These are phyloP conservation scores for Cnemophilus loriae DNA, from an alignment of 2,113 vertebrate genomes.

Conservation along the genomic window DNA sequence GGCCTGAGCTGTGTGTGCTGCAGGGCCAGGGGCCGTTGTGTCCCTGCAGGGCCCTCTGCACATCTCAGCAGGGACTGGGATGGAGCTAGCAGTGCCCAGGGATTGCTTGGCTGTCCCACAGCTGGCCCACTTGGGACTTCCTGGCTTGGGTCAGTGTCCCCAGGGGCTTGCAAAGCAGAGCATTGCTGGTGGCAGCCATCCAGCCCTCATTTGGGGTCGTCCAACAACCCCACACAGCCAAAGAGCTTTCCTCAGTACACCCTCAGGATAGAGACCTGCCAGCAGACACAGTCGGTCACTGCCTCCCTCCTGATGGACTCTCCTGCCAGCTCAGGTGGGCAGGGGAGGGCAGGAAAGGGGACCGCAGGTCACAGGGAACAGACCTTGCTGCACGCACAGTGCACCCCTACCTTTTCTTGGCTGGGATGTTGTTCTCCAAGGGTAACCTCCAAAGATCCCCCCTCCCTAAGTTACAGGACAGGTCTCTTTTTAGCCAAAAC, in stretches of 20 bases:
- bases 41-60: neutral
- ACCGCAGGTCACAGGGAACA: neutral
- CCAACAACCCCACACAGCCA: too few species aligned
- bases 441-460: neutral
- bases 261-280: rapidly evolving
- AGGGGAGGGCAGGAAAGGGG: neutral
- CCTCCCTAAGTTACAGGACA: neutral
- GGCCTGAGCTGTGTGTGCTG: rapidly evolving
- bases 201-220: neutral
- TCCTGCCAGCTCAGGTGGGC: neutral
- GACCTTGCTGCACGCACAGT: neutral
- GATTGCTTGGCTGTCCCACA: neutral
- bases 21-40: rapidly evolving
- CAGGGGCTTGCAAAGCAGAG: neutral
- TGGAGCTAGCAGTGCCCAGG: neutral
- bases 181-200: neutral
- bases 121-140: neutral
- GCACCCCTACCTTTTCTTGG: neutral
- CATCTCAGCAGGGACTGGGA: neutral
- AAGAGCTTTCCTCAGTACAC: neutral
- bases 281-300: neutral
- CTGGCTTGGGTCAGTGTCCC: neutral
- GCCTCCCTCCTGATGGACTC: neutral
- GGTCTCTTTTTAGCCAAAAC: neutral
- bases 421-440: neutral